phyloP scores from a whole-genome alignment of 2,797 vertebrate species.

The Okamejei kenojei region DNA sequence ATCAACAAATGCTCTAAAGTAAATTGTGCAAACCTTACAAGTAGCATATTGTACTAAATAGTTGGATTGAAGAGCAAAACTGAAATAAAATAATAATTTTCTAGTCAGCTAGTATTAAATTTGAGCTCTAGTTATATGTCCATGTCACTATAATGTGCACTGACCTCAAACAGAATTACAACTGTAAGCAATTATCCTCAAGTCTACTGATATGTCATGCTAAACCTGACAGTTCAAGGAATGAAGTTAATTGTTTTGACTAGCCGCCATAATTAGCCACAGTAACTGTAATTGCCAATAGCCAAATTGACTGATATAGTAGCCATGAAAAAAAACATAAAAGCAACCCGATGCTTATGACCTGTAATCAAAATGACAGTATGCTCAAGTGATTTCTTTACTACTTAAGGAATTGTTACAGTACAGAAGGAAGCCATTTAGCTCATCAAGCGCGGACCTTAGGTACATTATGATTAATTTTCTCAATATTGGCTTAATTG shows the following conservation, averaged over 20 bases:
- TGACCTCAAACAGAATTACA: conserved; percentile 37
- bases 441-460: not conserved
- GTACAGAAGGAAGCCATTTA: too few relatives aligned
- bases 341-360: conserved; percentile 29
- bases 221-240: conserved; percentile 32
- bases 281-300: conserved; percentile 34
- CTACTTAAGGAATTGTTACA: not conserved
- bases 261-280: conserved; percentile 35
- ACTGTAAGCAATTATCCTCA: conserved; percentile 38
- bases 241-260: conserved; percentile 38
- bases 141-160: conserved; percentile 37
- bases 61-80: conserved; percentile 22
- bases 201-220: conserved; percentile 34
- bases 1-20: not conserved
- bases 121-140: not conserved
- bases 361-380: not conserved
- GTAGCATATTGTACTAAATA: conserved; percentile 18
- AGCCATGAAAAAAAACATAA: not conserved
- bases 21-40: conserved; percentile 18
- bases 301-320: conserved; percentile 25
- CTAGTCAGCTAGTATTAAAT: conserved; percentile 19
- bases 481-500: not conserved
- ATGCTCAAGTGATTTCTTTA: not conserved
- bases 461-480: not conserved
- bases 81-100: not conserved